Evolutionary conservation across 2,113 vertebrate species (phyloP).

Genomic region (Oncorhynchus nerka): DNA sequence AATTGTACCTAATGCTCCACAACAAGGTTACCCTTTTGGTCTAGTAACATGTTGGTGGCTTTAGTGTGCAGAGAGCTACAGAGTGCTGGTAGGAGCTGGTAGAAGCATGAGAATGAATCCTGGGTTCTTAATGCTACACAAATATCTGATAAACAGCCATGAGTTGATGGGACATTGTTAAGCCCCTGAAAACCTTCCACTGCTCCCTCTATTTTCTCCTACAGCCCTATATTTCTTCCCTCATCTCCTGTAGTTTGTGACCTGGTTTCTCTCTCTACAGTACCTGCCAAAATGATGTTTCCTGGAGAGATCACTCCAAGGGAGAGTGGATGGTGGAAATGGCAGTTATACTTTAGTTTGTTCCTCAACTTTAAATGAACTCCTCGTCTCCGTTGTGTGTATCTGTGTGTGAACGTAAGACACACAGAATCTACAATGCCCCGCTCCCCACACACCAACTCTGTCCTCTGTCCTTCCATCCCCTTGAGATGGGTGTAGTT

Average conservation of each 20-base stretch:
- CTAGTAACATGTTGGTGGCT: too few relatives aligned
- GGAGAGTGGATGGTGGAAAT: constrained; percentile 26
- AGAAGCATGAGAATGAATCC: neutral
- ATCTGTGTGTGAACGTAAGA: neutral
- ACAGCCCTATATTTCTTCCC: neutral
- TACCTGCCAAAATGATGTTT: constrained; percentile 19
- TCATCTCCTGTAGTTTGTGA: constrained; percentile 20
- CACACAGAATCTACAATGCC: neutral
- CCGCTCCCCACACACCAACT: neutral
- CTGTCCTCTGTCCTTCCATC: neutral
- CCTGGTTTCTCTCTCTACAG: constrained; percentile 34
- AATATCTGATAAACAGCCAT: neutral
- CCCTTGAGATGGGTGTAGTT: constrained; percentile 32
- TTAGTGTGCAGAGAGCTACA: neutral
- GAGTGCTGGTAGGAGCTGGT: neutral
- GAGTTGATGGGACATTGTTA: neutral
- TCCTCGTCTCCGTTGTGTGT: neutral
- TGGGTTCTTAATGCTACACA: neutral
- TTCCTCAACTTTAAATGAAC: constrained; percentile 30
- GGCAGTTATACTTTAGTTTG: constrained; percentile 23
- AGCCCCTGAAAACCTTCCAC: neutral
- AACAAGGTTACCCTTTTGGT: too few relatives aligned
- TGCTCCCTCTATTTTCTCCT: neutral
- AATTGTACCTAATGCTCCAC: too few relatives aligned
- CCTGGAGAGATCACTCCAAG: neutral